A percentile compares a stretch with the other conserved stretches of the same genome.
Conservation (phyloP, 2,113 vertebrate genomes). For the Sardina pilchardus region DNA sequence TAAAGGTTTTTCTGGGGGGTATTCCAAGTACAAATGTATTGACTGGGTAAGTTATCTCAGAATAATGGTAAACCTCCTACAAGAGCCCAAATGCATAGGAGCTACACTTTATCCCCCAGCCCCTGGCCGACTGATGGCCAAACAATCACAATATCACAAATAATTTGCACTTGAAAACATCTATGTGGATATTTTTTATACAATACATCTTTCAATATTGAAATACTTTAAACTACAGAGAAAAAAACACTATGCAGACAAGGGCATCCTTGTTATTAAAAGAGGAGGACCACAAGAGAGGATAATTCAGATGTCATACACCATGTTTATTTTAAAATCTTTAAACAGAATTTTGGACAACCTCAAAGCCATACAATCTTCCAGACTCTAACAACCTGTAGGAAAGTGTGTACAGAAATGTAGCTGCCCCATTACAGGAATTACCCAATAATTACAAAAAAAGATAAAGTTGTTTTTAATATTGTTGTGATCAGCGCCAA, state of each 20-base stretch:
- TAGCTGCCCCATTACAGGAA: constrained; percentile 1
- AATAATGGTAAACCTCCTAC: too few relatives aligned
- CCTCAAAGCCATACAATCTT: not conserved
- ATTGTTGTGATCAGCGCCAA: not conserved
- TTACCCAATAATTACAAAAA: not conserved
- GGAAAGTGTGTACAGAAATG: not conserved
- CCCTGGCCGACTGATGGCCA: too few relatives aligned
- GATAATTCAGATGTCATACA: not conserved
- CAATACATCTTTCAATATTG: not conserved
- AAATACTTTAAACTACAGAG: not conserved
- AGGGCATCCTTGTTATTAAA: not conserved
- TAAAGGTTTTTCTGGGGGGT: too few relatives aligned
- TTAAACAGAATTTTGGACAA: not conserved
- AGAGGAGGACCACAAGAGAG: not conserved
- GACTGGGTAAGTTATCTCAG: too few relatives aligned
- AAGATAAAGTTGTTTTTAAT: not conserved
- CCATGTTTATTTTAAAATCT: constrained; percentile 45
- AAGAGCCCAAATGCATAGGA: too few relatives aligned
- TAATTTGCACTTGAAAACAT: too few relatives aligned
- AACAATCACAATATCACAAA: too few relatives aligned
- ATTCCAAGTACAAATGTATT: too few relatives aligned
- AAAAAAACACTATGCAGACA: not conserved
- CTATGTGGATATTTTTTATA: too few relatives aligned
- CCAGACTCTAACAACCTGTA: not conserved
- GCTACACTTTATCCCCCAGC: too few relatives aligned